These are phyloP conservation scores for Heliconius sara DNA, from an alignment of 2,888 invertebrate genomes.

Conservation along the genomic window DNA sequence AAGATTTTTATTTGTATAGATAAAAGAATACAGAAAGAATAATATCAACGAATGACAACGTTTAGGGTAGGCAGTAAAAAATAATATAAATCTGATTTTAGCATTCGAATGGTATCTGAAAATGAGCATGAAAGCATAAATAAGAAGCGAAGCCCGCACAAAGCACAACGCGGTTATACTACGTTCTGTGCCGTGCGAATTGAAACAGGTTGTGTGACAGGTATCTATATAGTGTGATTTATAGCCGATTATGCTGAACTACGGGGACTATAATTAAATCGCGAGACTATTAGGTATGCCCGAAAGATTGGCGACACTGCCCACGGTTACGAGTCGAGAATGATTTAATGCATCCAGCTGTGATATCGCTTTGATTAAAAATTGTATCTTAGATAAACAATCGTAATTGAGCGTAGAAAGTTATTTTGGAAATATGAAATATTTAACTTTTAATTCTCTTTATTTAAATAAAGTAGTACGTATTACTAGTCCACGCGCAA, in stretches of 20 bases:
- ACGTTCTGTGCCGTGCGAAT: conserved; percentile 75
- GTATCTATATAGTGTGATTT: conserved; percentile 80
- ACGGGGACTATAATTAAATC: conserved; percentile 78
- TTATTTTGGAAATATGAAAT: conserved; percentile 44
- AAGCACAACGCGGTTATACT: conserved; percentile 61
- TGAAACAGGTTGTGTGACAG: conserved; percentile 84
- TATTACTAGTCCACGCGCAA: conserved; percentile 30
- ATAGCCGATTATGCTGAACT: conserved; percentile 79
- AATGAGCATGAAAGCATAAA: conserved; percentile 82
- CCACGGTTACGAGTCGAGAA: conserved; percentile 64
- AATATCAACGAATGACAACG: conserved; percentile 59
- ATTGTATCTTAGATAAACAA: conserved; percentile 53
- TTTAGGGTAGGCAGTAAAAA: conserved; percentile 67
- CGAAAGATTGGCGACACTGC: conserved; percentile 74
- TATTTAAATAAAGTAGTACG: not conserved
- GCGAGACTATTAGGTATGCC: conserved; percentile 72
- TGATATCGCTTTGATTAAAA: conserved; percentile 58
- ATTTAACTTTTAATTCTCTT: not conserved
- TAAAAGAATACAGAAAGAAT: conserved; percentile 66
- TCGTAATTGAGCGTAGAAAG: conserved; percentile 49
- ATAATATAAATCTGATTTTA: conserved; percentile 65
- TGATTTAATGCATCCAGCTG: conserved; percentile 68
- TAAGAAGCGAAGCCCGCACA: conserved; percentile 72
- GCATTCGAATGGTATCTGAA: conserved; percentile 67
- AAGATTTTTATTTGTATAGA: conserved; percentile 59